A percentile compares a stretch with the other conserved stretches of the same genome.
phyloP scores from a whole-genome alignment of 2,888 invertebrate species.

The Nemotelus pantherinus region DNA sequence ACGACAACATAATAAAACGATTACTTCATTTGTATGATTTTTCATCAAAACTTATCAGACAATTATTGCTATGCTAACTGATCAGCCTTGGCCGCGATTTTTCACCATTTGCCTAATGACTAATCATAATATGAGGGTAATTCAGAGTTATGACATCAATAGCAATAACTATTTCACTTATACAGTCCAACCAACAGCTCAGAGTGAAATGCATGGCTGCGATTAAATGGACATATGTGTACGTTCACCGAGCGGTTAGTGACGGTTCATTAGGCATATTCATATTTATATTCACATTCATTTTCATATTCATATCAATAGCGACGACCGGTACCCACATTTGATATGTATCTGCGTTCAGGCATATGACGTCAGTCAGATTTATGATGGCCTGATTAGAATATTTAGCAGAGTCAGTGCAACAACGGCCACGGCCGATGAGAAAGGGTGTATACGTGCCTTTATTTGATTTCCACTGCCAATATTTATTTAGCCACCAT shows the following conservation, averaged over 20 bases:
- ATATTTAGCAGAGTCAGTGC: slow-evolving; percentile 1
- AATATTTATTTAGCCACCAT: slow-evolving; percentile 30
- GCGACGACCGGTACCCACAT: neutral
- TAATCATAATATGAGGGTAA: slow-evolving; percentile 37
- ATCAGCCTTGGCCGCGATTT: slow-evolving; percentile 37
- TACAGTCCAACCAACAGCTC: neutral
- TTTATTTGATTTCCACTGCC: slow-evolving; percentile 37
- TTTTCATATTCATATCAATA: neutral
- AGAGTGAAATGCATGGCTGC: slow-evolving; percentile 19
- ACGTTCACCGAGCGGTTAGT: neutral
- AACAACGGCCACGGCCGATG: neutral
- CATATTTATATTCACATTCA: neutral
- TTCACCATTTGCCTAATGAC: slow-evolving; percentile 31
- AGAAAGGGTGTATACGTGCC: slow-evolving; percentile 4
- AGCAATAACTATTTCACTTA: slow-evolving; percentile 21
- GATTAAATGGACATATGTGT: slow-evolving; percentile 13
- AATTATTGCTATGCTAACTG: slow-evolving; percentile 29
- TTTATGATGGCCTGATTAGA: slow-evolving; percentile 33
- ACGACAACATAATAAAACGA: neutral
- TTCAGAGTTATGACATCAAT: slow-evolving; percentile 32
- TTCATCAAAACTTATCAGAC: slow-evolving; percentile 37
- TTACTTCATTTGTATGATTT: slow-evolving; percentile 2
- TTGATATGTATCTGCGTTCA: neutral
- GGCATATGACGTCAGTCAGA: slow-evolving; percentile 25
- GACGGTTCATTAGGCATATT: neutral